A percentile compares a stretch with the other conserved stretches of the same genome.
Conservation (phyloP, 2,113 vertebrate genomes). For the Phalacrocorax aristotelis region DNA sequence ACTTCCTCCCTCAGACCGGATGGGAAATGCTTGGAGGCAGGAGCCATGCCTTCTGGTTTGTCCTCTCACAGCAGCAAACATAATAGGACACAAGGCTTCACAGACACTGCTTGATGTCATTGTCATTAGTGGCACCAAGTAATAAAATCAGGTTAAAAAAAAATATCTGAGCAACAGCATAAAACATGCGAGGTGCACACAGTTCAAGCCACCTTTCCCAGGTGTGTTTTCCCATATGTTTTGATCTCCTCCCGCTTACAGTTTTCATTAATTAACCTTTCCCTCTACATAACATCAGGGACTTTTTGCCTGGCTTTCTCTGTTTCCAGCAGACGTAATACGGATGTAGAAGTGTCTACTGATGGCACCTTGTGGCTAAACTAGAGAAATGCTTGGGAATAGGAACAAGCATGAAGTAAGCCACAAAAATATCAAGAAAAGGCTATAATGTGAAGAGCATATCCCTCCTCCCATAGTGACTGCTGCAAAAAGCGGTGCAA, state of each 20-base stretch:
- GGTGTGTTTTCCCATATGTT: background rate
- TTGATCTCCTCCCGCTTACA: background rate
- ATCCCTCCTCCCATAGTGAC: background rate
- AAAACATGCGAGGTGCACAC: background rate
- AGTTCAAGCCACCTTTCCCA: background rate
- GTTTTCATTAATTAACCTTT: background rate
- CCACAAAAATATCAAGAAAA: background rate
- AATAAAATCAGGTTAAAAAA: background rate
- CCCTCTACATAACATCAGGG: background rate
- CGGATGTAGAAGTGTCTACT: slow-evolving; percentile 6
- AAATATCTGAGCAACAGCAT: background rate
- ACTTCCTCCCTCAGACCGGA: background rate
- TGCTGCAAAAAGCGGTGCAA: background rate
- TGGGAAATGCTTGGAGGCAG: background rate
- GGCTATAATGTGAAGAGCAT: background rate
- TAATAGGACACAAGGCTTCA: background rate
- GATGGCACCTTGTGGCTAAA: slow-evolving; percentile 72
- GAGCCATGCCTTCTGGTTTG: background rate
- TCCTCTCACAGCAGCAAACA: background rate
- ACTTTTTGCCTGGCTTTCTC: background rate
- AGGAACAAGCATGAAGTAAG: background rate
- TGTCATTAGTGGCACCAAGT: background rate
- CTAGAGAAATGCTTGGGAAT: slow-evolving; percentile 45
- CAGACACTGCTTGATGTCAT: rapidly evolving
- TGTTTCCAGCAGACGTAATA: background rate